Percentiles rank a stretch among this genome's conserved stretches.
Conservation (phyloP, 2,113 vertebrate genomes). For the Rhegmatorhina hoffmannsi region DNA sequence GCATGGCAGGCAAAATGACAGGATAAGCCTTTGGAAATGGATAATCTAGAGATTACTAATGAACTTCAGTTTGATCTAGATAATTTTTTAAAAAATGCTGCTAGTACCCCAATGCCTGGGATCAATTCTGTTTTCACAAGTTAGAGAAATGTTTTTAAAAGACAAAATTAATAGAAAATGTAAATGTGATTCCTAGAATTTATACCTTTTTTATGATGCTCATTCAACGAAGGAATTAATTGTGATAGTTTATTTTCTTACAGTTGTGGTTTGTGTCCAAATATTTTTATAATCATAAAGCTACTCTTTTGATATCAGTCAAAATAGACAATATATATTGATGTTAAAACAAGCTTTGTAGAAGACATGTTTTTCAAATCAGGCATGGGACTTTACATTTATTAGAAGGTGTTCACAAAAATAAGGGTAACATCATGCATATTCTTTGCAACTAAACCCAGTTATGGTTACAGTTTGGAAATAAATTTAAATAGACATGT, state of each 20-base stretch:
- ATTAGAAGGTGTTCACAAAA: constrained; percentile 72
- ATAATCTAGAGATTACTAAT: background rate
- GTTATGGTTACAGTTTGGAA: constrained; percentile 55
- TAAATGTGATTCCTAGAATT: background rate
- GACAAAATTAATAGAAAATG: background rate
- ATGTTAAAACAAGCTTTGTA: constrained; percentile 55
- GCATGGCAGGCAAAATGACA: background rate
- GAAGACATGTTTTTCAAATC: constrained; percentile 66
- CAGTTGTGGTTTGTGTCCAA: background rate
- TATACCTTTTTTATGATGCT: background rate
- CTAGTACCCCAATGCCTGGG: background rate
- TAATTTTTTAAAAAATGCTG: background rate
- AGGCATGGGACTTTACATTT: constrained; percentile 72
- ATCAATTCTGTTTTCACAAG: background rate
- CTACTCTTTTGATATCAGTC: background rate
- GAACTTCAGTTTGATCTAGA: background rate
- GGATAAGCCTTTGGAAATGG: background rate
- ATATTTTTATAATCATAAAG: constrained; percentile 9
- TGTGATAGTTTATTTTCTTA: constrained; percentile 28
- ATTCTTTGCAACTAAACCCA: constrained; percentile 59
- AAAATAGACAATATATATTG: constrained; percentile 10
- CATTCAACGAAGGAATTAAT: constrained; percentile 4
- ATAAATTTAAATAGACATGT: constrained; percentile 45
- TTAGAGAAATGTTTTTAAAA: background rate
- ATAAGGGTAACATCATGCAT: constrained; percentile 72